Evolutionary conservation across 2,797 vertebrate species (phyloP), one percentile per base, ranked within the genome.

Genomic region (Acomys russatus): DNA sequence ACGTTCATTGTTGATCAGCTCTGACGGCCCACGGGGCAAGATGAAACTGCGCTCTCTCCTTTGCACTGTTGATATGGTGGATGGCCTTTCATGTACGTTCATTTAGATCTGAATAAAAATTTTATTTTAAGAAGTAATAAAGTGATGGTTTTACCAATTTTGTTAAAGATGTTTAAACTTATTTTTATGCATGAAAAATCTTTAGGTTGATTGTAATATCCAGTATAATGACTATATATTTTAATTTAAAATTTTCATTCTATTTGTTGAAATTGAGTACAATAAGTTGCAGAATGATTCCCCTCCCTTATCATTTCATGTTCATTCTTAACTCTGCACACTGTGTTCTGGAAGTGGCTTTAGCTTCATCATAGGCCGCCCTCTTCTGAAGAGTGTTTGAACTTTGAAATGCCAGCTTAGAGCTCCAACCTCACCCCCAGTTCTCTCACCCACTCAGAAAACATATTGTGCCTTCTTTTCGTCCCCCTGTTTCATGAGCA

Each of bases 61-160:
- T 94, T 92, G 7, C 73, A 82, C 28, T 90, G 8, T 85, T 94
- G 87, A 70, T 61, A 14, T 87, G 85, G 28, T 12, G 28, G 20
- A 8, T 38, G n/a, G 66, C 59, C 51, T 83, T 23, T 28, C 44
- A 33, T 12, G 9, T 56, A 0, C 66, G 83, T 90, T 93, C 68
- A 68, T 93, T 28, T 10, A 90, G 23, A 86, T 93, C 8, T 82
- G 28, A 84, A 91, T 61, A 23, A 73, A 66, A 38, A 0, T 51
- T 95, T 10, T 90, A 80, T 86, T 96, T 92, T 95, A 92, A 95
- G 93, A 96, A 83, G 30, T 87, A 28, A 63, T 92, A 77, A 89
- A 78, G 4, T 82, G 6, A 7, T 49, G 12, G 17, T 92, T 17
- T 95, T 94, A 78, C 44, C 6, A 18, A 0, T 88, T 93, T 95